Evolutionary conservation across 2,888 invertebrate species (phyloP), one percentile per base, ranked within the genome.

Genomic region (Drosophila lacicola): DNA sequence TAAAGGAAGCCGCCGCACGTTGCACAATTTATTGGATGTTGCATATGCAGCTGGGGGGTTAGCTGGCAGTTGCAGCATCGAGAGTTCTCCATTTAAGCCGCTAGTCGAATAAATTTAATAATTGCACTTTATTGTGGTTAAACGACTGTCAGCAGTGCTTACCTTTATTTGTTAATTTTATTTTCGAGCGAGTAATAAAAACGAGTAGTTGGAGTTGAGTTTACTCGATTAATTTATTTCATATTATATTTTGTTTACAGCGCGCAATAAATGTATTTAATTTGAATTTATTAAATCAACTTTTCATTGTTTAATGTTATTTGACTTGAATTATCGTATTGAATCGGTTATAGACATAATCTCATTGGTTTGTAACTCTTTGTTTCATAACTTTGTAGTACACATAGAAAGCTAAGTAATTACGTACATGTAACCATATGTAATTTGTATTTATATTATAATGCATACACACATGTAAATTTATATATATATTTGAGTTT

Each of bases 341-440:
- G 36, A 58, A 13, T 58, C 33, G 36, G 3, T 42, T 17, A 54
- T 50, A 49, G 49, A 63, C 42, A 61, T 61, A 37, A 8, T 36
- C 8, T 34, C 4, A 17, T 34, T 51, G 34, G 36, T 14, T 37
- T 33, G 25, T 67, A 41, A 29, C 29, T 29, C 29, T 29, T 57
- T 47, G 42, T 8, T 42, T 42, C 42, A 54, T 47, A 72, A 73
- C 67, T 41, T 33, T 47, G 36, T 73, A 57, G 74, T 78, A 69
- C 58, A 76, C 79, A 76, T 62, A 29, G 54, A 74, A 79, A 56
- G 51, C 70, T 60, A 60, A 79, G 49, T 69, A 71, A 58, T 80
- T 78, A 77, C 68, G 80, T 76, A 72, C 19, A 65, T 74, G 47
- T 60, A 74, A 50, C 68, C 68, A 62, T 60, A 60, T 60, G 25